Conservation (phyloP, 2,797 vertebrate genomes). For the Gambelia wislizenii region DNA sequence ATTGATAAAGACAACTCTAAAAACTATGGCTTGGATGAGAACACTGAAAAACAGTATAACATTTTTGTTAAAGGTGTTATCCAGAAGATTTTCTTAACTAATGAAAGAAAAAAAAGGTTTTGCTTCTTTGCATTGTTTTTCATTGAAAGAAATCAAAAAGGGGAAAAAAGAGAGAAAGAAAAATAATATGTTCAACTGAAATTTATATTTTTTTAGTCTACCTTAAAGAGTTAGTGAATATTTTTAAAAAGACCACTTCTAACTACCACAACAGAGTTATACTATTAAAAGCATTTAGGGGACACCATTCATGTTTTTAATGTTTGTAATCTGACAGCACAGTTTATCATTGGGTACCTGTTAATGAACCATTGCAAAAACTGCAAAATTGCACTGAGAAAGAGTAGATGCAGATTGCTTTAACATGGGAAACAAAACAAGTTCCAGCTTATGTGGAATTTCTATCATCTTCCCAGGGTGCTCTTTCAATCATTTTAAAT, state of each 20-base stretch:
- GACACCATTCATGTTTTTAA: constrained; percentile 38
- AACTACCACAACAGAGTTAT: constrained; percentile 18
- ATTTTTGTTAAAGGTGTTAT: not conserved
- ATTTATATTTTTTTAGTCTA: not conserved
- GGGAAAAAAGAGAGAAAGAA: too few relatives aligned
- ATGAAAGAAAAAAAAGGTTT: not conserved
- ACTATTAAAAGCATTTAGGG: constrained; percentile 45
- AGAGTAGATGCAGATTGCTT: constrained; percentile 46
- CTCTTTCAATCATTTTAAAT: constrained; percentile 56
- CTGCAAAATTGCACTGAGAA: constrained; percentile 32
- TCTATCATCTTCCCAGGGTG: constrained; percentile 42
- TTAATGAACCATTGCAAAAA: constrained; percentile 63
- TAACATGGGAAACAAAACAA: constrained; percentile 32
- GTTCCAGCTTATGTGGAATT: constrained; percentile 46
- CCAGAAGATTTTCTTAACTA: not conserved
- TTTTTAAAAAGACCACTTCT: constrained; percentile 13
- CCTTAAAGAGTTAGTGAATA: not conserved
- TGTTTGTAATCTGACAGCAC: constrained; percentile 55
- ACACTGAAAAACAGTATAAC: not conserved
- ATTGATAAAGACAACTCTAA: not conserved
- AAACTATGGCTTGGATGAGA: not conserved
- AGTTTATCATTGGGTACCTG: constrained; percentile 63
- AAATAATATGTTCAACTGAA: not conserved
- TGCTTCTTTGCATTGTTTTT: fast-evolving
- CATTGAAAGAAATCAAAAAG: not conserved